Base-by-base conservation (phyloP, 2,113 vertebrate genomes). In the Pterophyllum scalare region DNA sequence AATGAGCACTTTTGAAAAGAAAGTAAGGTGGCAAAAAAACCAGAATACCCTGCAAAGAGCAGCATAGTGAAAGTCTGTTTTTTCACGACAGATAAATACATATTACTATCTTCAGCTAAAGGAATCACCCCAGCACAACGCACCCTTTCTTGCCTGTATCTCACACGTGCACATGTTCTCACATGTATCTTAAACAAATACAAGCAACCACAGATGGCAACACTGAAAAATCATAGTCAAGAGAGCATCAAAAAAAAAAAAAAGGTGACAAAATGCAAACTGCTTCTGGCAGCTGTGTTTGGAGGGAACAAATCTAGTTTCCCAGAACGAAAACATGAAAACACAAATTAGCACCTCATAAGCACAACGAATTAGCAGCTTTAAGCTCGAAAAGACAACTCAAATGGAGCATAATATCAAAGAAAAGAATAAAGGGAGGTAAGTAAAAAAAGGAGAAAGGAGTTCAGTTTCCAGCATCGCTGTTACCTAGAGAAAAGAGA, bases 401-500 rank as follows among this genome's bases (percentile, higher is more conserved):
- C 33, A 13, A 38, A 31, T 26, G 31, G 1, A 11, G 38, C 3
- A 60, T 8, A 46, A n/a, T 72, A 72, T 72, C 11, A 54, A 54
- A 31, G 13, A 12, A 13, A 56, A 33, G 13, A n/a, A 72, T 31
- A 70, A n/a, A 59, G n/a, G 22, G 40, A 81, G 56, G 22, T 28
- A 62, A 54, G 6, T 8, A n/a, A 58, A 72, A 24, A 40, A 26
- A 54, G 1, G 20, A 83, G 26, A 59, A 46, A 46, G n/a, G 22
- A 79, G 58, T 46, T 15, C 26, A 7, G 31, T 79, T 78, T 88
- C 65, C 84, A 59, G 74, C 58, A 83, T 31, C 58, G 17, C 8
- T 35, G 26, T 24, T 24, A 85, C 93, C 94, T 94, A 89, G 88
- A 88, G 74, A 81, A 86, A 89, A 81, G 70, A 89, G 52, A 84